These are phyloP conservation scores for Lophochroa leadbeateri DNA, from an alignment of 2,113 vertebrate genomes.

Conservation along the genomic window DNA sequence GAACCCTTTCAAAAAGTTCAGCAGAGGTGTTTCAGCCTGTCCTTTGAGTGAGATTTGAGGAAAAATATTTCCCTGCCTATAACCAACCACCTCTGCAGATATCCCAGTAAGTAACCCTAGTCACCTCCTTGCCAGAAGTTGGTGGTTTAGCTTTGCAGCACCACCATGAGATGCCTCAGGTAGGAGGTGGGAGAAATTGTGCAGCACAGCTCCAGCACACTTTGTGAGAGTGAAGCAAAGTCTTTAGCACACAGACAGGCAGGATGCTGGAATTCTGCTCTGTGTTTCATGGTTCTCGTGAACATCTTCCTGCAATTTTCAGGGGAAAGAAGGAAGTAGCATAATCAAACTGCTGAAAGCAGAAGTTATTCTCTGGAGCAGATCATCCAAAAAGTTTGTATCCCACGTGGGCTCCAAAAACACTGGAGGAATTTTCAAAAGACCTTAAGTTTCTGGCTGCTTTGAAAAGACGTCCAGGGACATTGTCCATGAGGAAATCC, in stretches of 20 bases:
- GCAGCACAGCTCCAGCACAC: neutral
- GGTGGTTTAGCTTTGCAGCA: neutral
- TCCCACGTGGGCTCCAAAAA: neutral
- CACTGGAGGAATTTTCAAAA: neutral
- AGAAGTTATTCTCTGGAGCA: neutral
- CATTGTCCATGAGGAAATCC: neutral
- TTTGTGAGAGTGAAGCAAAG: neutral
- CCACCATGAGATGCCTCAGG: neutral
- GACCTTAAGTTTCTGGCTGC: neutral
- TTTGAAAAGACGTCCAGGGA: neutral
- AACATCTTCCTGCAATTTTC: neutral
- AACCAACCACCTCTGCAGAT: neutral
- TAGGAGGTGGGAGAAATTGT: neutral
- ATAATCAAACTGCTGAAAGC: neutral
- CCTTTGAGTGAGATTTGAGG: neutral
- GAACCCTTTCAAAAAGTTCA: neutral
- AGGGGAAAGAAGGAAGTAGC: neutral
- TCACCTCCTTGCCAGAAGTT: neutral
- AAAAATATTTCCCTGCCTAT: neutral
- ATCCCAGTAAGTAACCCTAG: neutral
- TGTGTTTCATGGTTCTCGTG: neutral
- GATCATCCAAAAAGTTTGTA: neutral
- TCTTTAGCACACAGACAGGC: neutral
- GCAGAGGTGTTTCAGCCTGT: neutral
- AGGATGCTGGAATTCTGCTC: neutral